Base-by-base conservation (phyloP, 2,113 vertebrate species). In the Origma solitaria region DNA sequence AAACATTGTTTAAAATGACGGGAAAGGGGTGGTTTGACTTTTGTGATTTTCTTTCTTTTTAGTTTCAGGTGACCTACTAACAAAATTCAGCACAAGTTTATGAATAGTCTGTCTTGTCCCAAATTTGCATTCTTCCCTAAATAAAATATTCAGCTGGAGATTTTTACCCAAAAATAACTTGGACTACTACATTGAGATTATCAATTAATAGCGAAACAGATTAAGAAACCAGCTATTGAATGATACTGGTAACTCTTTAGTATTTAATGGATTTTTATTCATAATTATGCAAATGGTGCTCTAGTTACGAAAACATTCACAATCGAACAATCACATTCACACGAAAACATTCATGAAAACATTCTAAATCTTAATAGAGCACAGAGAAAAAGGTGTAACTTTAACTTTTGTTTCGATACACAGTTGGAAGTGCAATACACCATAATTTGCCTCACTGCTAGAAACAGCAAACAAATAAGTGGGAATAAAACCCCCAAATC, bases 11-110 rank as follows among this genome's bases (percentile, higher is more conserved):
- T 60, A 61, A 86, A 94, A 79, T 0, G 0, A 94, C 37, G 15
- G 51, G 81, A 91, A 92, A 76, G 37, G 15, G 3, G 70, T 0
- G 2, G 61, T 37, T 60, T 84, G 73, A 72, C 60, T 72, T 94
- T 13, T n/a, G 24, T 61, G 53, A 71, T 71, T 82, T 88, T 69
- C 37, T 81, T 88, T 77, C 47, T 64, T 64, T 81, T 75, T 38
- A 18, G 15, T 91, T 95, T 94, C 75, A 57, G 72, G 76, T 94
- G 80, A 97, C 92, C 91, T 94, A 92, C 47, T 94, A 96, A 93
- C 2, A 91, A 88, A 94, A 78, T 93, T 84, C 82, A 95, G 80
- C 64, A 86, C 17, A 2, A 83, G 68, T 73, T 95, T 88, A 95
- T 86, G 92, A 93, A 83, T 93, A 90, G 86, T 86, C 90, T 94